Percentiles rank a stretch among this genome's conserved stretches.
phyloP scores from a whole-genome alignment of 2,888 invertebrate genomes.

The Aromia moschata region DNA sequence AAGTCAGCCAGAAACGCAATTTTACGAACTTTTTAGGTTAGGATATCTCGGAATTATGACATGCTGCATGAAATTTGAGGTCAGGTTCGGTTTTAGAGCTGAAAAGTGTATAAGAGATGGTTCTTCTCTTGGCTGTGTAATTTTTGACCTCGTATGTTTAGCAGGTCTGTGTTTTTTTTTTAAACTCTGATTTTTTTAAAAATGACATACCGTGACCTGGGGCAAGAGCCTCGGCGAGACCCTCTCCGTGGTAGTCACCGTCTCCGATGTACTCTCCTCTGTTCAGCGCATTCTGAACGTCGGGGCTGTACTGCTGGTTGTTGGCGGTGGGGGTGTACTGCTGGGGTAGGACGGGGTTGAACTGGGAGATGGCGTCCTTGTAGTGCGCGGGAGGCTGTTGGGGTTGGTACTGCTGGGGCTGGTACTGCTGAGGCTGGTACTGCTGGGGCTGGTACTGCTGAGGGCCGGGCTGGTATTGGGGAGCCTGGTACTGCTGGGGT shows the following conservation, averaged over 20 bases:
- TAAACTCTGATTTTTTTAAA: no score
- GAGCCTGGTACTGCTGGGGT: conserved; percentile 28
- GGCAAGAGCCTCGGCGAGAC: conserved; percentile 53
- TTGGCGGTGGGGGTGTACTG: conserved; percentile 45
- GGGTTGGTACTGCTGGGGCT: conserved; percentile 37
- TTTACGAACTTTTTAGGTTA: no score
- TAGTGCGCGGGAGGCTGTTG: conserved; percentile 36
- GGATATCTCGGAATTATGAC: no score
- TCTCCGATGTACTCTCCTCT: conserved; percentile 56
- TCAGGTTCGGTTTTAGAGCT: no score
- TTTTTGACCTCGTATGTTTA: no score
- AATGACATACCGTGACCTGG: conserved; percentile 36
- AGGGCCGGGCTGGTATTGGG: conserved; percentile 23
- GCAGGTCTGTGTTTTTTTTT: no score
- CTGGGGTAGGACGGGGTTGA: conserved; percentile 46
- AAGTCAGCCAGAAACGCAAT: no score
- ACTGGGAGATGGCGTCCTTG: conserved; percentile 41
- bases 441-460: conserved; percentile 38
- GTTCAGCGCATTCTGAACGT: conserved; percentile 54
- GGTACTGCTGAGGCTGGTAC: conserved; percentile 35
- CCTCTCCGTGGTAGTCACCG: conserved; percentile 56
- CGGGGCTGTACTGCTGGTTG: conserved; percentile 46
- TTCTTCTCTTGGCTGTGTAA: no score
- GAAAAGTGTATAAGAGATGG: no score
- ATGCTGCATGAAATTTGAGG: no score